Percentiles rank a stretch among this genome's conserved stretches.
Conservation (phyloP, 2,797 vertebrate genomes). For the Pantherophis alleghaniensis region DNA sequence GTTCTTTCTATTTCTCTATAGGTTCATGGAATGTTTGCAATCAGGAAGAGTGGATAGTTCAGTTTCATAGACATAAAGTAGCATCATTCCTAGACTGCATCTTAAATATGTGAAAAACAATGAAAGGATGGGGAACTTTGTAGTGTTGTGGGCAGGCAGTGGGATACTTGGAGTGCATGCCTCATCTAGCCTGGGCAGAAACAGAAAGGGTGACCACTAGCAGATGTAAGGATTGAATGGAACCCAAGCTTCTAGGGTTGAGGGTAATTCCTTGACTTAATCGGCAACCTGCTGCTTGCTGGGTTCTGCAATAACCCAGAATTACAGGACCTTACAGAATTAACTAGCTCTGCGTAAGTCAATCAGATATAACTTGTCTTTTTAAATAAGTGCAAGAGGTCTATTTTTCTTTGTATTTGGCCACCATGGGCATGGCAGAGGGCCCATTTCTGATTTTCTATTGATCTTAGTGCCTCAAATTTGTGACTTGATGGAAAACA, state of each 20-base stretch:
- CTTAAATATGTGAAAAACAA: neutral
- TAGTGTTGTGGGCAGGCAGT: neutral
- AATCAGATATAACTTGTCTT: neutral
- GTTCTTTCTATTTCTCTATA: neutral
- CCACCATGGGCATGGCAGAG: neutral
- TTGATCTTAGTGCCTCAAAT: neutral
- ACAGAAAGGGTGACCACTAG: neutral
- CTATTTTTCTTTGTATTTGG: neutral
- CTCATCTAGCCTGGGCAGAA: neutral
- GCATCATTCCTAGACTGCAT: neutral
- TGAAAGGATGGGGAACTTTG: neutral
- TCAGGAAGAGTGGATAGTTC: neutral
- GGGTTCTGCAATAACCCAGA: neutral
- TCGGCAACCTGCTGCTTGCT: neutral
- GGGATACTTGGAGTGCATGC: neutral
- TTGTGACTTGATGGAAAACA: slow-evolving; percentile 22
- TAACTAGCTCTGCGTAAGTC: neutral
- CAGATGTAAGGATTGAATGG: neutral
- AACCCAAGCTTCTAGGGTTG: neutral
- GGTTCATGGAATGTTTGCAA: neutral
- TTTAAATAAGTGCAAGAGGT: neutral
- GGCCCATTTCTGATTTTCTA: neutral
- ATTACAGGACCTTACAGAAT: neutral
- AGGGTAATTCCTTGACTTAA: neutral
- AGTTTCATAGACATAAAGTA: neutral